Conservation (phyloP, 2,113 vertebrate genomes). For the Bubo scandiacus region DNA sequence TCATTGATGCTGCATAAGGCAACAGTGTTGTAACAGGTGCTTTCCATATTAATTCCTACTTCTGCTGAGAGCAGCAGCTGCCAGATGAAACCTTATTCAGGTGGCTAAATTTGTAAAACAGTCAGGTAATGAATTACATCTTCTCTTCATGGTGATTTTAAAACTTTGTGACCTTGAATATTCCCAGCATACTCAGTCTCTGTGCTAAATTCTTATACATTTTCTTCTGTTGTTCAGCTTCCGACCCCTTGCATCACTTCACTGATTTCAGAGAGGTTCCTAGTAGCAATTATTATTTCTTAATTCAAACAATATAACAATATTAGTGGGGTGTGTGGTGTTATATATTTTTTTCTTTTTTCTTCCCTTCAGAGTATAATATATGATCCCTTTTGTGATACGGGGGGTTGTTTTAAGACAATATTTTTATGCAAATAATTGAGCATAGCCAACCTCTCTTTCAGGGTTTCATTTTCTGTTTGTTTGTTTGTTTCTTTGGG, state of each 20-base stretch:
- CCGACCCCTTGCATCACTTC: background rate
- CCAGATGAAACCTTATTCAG: background rate
- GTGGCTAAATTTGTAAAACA: background rate
- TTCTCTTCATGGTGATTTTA: background rate
- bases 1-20: background rate
- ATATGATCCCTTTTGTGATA: background rate
- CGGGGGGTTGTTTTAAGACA: background rate
- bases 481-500: fast-evolving
- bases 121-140: background rate
- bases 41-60: background rate
- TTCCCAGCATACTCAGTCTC: fast-evolving
- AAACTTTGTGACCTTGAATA: background rate
- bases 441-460: background rate
- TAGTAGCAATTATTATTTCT: background rate
- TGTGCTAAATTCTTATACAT: background rate
- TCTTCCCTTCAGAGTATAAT: background rate
- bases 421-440: background rate
- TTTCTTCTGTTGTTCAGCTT: background rate
- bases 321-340: fast-evolving
- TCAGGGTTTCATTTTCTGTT: background rate
- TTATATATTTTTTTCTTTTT: background rate
- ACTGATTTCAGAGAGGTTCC: background rate
- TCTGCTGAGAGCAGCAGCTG: constrained; percentile 4
- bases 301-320: background rate
- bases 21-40: background rate